These are phyloP conservation scores for Spialia ferax DNA, from an alignment of 2,888 invertebrate species.

Conservation along the genomic window DNA sequence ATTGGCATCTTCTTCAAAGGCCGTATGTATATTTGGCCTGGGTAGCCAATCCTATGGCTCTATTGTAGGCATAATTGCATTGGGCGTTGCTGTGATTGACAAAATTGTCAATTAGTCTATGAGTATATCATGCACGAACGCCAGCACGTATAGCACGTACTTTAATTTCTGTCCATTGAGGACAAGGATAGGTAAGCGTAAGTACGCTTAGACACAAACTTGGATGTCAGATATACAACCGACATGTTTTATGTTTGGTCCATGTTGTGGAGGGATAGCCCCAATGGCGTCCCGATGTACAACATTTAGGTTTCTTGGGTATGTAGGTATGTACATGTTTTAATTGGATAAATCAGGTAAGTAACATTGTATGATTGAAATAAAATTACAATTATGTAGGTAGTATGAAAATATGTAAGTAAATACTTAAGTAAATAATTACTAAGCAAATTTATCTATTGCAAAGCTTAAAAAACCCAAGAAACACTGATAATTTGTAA, in stretches of 20 bases:
- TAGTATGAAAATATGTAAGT: background rate
- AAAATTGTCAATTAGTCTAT: background rate
- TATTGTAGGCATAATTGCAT: background rate
- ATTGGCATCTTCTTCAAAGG: background rate
- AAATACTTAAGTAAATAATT: background rate
- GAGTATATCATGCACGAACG: background rate
- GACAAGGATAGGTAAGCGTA: background rate
- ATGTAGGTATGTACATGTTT: too few relatives aligned
- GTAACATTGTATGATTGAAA: background rate
- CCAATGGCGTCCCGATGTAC: conserved; percentile 1
- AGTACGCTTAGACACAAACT: background rate
- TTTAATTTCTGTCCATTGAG: conserved; percentile 4
- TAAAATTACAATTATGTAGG: background rate
- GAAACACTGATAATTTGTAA: background rate
- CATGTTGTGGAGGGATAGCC: conserved; percentile 1
- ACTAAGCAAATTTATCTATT: background rate
- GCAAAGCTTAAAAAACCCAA: background rate
- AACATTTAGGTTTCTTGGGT: conserved; percentile 4
- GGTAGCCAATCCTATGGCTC: background rate
- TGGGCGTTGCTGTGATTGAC: background rate
- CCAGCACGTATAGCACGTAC: background rate
- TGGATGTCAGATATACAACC: conserved; percentile 4
- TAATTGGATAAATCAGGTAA: background rate
- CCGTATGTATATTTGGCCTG: background rate
- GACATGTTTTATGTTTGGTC: background rate